Evolutionary conservation across 2,797 vertebrate species (phyloP).

Genomic region (Decapterus maruadsi): DNA sequence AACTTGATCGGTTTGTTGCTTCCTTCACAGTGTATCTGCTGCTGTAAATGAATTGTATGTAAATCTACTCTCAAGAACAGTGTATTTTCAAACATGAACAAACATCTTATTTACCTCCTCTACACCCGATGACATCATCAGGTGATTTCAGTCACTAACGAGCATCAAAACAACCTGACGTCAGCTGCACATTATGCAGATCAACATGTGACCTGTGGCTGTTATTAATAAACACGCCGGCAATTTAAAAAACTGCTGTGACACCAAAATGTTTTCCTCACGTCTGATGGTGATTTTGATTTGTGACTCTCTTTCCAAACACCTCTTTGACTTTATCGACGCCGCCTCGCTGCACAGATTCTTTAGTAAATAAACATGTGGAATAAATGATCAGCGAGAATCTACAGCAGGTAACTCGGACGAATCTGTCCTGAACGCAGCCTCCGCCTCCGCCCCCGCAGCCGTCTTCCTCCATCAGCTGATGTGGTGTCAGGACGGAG

Average conservation of each 20-base stretch:
- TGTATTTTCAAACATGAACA: too few relatives aligned
- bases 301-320: neutral
- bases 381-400: neutral
- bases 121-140: too few relatives aligned
- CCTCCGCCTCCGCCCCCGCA: neutral
- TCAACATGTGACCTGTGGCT: neutral
- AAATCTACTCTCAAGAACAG: too few relatives aligned
- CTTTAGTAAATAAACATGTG: neutral
- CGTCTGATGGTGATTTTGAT: neutral
- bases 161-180: neutral
- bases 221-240: neutral
- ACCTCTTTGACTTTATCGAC: neutral
- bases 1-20: too few relatives aligned
- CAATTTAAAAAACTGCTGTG: neutral
- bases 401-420: neutral
- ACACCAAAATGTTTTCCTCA: neutral
- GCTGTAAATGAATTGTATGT: neutral
- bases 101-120: neutral
- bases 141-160: neutral
- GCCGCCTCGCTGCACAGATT: neutral
- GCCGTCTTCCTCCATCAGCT: slow-evolving; percentile 31
- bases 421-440: neutral
- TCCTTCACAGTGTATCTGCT: too few relatives aligned
- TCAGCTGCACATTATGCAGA: neutral
- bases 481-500: slow-evolving; percentile 31